These are phyloP conservation scores for Hippocampus zosterae DNA, from an alignment of 2,113 vertebrate genomes.

Conservation along the genomic window DNA sequence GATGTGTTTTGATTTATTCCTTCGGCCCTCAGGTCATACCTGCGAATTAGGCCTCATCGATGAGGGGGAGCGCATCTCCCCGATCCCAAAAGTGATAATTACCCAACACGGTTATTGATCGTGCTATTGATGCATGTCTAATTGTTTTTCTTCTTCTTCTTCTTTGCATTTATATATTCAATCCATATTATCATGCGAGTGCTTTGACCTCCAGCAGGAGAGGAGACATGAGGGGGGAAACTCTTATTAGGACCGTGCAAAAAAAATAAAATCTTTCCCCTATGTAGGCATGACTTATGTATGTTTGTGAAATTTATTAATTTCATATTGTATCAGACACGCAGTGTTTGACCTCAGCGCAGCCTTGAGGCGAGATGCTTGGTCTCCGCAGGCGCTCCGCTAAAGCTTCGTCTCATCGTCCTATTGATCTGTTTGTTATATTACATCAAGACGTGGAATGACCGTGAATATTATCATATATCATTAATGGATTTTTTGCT, in stretches of 20 bases:
- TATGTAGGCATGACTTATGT: background rate
- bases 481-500: constrained; percentile 61
- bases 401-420: constrained; percentile 44
- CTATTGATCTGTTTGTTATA: constrained; percentile 56
- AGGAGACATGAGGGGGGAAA: constrained; percentile 42
- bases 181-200: constrained; percentile 54
- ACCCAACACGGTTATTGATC: constrained; percentile 75
- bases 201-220: constrained; percentile 68
- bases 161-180: constrained; percentile 66
- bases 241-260: constrained; percentile 39
- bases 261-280: constrained; percentile 31
- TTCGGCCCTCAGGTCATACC: constrained; percentile 57
- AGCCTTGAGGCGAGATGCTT: constrained; percentile 56
- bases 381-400: constrained; percentile 45
- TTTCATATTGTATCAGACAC: constrained; percentile 13
- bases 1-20: constrained; percentile 71
- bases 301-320: constrained; percentile 30
- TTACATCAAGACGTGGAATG: constrained; percentile 63
- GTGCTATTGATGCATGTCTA: constrained; percentile 73
- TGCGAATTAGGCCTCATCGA: constrained; percentile 66
- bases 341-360: constrained; percentile 16
- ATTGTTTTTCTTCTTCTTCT: constrained; percentile 70
- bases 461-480: constrained; percentile 62
- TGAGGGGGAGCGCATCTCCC: constrained; percentile 68
- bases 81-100: constrained; percentile 78